phyloP scores from a whole-genome alignment of 2,113 vertebrate species.

The Chloroceryle aenea region DNA sequence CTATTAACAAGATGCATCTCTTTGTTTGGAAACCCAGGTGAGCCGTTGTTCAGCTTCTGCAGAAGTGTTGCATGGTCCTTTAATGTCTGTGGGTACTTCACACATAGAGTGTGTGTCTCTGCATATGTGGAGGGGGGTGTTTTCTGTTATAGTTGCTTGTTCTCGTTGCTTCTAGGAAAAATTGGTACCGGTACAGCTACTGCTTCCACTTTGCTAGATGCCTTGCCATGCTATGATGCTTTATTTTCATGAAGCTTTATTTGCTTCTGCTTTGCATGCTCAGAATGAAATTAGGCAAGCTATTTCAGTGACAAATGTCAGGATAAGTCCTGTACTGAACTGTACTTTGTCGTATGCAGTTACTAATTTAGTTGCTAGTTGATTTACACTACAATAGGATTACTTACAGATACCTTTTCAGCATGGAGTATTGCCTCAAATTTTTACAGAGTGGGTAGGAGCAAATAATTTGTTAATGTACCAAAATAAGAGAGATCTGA shows the following conservation, averaged over 20 bases:
- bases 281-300: constrained; percentile 12
- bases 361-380: background rate
- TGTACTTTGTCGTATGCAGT: background rate
- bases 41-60: background rate
- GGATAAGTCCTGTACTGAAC: background rate
- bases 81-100: background rate
- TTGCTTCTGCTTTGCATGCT: background rate
- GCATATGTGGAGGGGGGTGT: fast-evolving
- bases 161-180: background rate
- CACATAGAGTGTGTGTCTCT: background rate
- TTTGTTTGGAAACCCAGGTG: background rate
- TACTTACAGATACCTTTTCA: background rate
- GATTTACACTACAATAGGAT: background rate
- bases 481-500: background rate
- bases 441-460: background rate
- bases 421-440: background rate
- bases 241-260: too few relatives aligned
- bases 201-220: background rate
- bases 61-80: background rate
- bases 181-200: background rate
- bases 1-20: background rate
- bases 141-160: background rate
- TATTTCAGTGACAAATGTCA: constrained; percentile 9
- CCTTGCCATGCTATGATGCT: background rate
- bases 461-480: background rate